These are phyloP conservation scores for Noctua janthina DNA, from an alignment of 2,888 invertebrate genomes.

Conservation along the genomic window DNA sequence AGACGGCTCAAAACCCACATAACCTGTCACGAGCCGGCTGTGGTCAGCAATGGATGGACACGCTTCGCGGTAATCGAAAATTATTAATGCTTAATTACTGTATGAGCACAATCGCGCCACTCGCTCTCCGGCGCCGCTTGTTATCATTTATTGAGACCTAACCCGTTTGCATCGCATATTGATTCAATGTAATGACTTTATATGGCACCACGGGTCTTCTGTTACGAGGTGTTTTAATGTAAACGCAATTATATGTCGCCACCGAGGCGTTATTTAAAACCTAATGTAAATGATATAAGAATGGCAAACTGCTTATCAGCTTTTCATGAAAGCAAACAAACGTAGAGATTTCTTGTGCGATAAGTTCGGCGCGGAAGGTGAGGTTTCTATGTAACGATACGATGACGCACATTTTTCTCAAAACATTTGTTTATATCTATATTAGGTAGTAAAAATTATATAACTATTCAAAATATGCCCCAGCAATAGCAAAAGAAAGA, in stretches of 20 bases:
- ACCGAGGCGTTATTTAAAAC: constrained; percentile 67
- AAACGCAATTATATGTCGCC: constrained; percentile 67
- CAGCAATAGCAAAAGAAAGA: constrained; percentile 16
- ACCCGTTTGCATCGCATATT: constrained; percentile 62
- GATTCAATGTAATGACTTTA: constrained; percentile 59
- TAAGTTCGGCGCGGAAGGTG: constrained; percentile 56
- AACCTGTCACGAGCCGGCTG: constrained; percentile 79
- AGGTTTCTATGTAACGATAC: constrained; percentile 43
- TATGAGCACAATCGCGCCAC: constrained; percentile 69
- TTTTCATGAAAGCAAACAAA: constrained; percentile 71
- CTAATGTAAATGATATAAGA: constrained; percentile 71
- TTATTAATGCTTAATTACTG: constrained; percentile 83
- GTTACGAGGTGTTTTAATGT: constrained; percentile 50
- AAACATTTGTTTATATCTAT: constrained; percentile 1
- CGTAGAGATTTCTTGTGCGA: constrained; percentile 64
- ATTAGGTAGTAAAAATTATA: not conserved
- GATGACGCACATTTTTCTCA: constrained; percentile 35
- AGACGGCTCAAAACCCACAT: constrained; percentile 77
- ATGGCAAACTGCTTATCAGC: constrained; percentile 73
- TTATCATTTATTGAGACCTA: constrained; percentile 66
- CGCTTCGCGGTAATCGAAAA: constrained; percentile 84
- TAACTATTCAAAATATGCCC: constrained; percentile 12
- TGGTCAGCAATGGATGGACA: constrained; percentile 75
- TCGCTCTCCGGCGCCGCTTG: constrained; percentile 62
- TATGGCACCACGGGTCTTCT: constrained; percentile 53